Evolutionary conservation across 1,140 invertebrate species (phyloP).

Genomic region (Ylistrum balloti): DNA sequence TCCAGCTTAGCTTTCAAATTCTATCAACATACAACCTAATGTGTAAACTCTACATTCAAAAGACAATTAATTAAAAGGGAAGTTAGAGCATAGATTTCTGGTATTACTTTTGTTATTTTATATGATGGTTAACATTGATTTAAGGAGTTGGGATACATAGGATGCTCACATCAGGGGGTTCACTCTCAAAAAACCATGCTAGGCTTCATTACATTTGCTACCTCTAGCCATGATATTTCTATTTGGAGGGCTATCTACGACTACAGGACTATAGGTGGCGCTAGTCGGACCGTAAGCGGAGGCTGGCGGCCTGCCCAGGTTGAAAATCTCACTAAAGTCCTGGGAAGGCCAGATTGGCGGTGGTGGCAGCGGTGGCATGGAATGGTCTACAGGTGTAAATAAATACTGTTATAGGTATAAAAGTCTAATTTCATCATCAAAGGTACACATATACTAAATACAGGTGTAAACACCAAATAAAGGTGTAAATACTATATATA

Average conservation of each 20-base stretch:
- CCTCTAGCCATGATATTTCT: conserved; percentile 67
- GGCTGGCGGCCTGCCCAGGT: conserved; percentile 57
- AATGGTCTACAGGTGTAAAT: conserved; percentile 62
- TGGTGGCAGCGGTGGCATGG: conserved; percentile 60
- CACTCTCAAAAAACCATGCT: not conserved
- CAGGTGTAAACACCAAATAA: not conserved
- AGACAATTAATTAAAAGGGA: not conserved
- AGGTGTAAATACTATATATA: not conserved
- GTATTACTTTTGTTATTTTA: not conserved
- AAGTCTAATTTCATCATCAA: too few species aligned
- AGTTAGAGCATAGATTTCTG: not conserved
- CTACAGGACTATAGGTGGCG: conserved; percentile 59
- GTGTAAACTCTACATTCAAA: too few species aligned
- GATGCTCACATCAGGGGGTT: not conserved
- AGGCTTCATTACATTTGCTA: conserved; percentile 54
- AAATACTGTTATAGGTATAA: conserved; percentile 50
- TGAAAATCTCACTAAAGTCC: conserved; percentile 66
- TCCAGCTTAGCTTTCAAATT: too few species aligned
- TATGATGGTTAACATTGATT: not conserved
- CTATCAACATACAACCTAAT: too few species aligned
- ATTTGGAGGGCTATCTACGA: conserved; percentile 63
- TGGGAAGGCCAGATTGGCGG: conserved; percentile 57
- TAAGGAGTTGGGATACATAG: not conserved
- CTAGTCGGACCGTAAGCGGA: conserved; percentile 47
- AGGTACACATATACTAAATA: conserved; percentile 51